These are phyloP conservation scores for Portevinia maculata DNA, from an alignment of 2,888 invertebrate genomes.

Conservation along the genomic window DNA sequence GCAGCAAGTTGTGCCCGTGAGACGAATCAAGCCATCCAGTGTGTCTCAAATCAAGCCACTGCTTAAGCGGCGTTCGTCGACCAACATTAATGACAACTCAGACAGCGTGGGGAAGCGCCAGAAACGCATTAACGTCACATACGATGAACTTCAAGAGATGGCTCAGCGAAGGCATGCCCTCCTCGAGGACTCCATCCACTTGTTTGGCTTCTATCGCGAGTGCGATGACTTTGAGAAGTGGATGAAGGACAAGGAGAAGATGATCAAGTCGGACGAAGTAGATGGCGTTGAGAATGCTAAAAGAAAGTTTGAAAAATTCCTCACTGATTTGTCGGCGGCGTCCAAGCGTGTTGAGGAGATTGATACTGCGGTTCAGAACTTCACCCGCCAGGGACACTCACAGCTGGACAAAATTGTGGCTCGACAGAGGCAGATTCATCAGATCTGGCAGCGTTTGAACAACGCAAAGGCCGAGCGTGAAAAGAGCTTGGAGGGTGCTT, in stretches of 20 bases:
- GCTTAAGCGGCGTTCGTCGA: conserved; percentile 82
- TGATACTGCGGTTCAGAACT: conserved; percentile 92
- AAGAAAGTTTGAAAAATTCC: conserved; percentile 97
- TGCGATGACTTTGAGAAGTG: conserved; percentile 99
- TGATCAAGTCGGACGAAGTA: conserved; percentile 91
- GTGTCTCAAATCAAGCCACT: conserved; percentile 81
- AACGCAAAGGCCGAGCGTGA: conserved; percentile 94
- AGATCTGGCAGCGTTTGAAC: conserved; percentile 94
- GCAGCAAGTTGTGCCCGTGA: conserved; percentile 92
- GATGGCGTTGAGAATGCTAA: conserved; percentile 96
- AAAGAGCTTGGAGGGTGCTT: conserved; percentile 94
- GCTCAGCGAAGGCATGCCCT: conserved; percentile 92
- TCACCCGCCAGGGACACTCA: conserved; percentile 92
- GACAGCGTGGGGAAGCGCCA: conserved; percentile 92
- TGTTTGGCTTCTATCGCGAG: conserved; percentile 97
- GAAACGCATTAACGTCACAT: conserved; percentile 90
- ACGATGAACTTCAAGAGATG: conserved; percentile 90
- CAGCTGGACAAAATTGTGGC: conserved; percentile 91
- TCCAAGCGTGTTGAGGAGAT: conserved; percentile 95
- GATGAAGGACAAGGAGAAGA: conserved; percentile 97
- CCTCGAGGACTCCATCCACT: conserved; percentile 94
- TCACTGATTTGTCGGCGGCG: conserved; percentile 97
- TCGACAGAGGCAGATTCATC: conserved; percentile 92
- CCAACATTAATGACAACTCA: conserved; percentile 84
- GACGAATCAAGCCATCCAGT: conserved; percentile 84